Evolutionary conservation across 2,797 vertebrate genomes (phyloP), one percentile per base, ranked within the genome.

Genomic region (Cyprinella venusta): DNA sequence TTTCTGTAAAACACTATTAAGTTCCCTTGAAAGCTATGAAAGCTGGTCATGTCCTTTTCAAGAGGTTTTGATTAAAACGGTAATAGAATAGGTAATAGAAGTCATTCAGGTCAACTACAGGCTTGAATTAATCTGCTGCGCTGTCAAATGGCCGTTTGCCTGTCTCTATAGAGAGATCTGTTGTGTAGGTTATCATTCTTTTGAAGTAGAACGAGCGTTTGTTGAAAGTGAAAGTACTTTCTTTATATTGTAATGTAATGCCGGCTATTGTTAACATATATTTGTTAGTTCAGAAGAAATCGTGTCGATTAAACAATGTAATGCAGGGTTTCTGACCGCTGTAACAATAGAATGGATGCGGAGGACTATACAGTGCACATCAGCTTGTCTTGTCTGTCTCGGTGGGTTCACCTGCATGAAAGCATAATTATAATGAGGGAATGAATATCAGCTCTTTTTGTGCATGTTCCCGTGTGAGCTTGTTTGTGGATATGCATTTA

Each of bases 21-120:
- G 30, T 79, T 54, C 30, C n/a, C 48, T 79, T 79, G 36, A 79
- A 67, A 30, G 13, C 26, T 50, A 12, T 67, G 33, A 68, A 79
- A 68, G 63, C 21, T 26, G 42, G 63, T 24, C 59, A 64, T 79
- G 77, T 79, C 42, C 77, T 36, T 36, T 79, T 68, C 77, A 68
- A 68, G 61, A 67, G 40, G 38, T 79, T 54, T 48, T 81, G 80
- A 67, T 82, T 82, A 76, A 76, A 72, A 56, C 33, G 10, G 33
- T 76, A 76, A 81, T 64, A 64, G 48, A 82, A 82, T 26, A 64
- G 56, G 26, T 72, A 33, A 64, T 64, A 72, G 56, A 81, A 52
- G 70, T 82, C 50, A 68, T 38, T 82, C 16, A 45, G 71, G 61
- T 56, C 71, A 76, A 30, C 10, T 71, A 65, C 19, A 79, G 61